Evolutionary conservation across 2,113 vertebrate genomes (phyloP).

Genomic region (Pongo abelii): DNA sequence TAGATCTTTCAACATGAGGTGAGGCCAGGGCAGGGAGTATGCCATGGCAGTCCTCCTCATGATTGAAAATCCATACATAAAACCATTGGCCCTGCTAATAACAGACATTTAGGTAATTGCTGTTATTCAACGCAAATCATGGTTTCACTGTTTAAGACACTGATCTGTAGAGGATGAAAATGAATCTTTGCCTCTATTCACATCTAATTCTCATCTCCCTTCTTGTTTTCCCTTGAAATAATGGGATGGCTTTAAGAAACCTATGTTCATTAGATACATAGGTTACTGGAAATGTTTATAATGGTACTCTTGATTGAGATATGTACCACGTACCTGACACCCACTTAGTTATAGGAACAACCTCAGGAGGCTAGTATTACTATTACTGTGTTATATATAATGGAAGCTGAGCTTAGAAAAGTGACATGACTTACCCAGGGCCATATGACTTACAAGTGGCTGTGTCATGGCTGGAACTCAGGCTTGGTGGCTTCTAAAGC

Average conservation of each 20-base stretch:
- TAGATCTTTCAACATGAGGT: fast-evolving
- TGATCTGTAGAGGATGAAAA: neutral
- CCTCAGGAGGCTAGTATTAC: neutral
- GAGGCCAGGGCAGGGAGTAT: fast-evolving
- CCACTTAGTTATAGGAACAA: neutral
- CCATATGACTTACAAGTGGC: neutral
- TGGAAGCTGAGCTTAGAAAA: neutral
- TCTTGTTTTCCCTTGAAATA: neutral
- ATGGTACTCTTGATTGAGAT: neutral
- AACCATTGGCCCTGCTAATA: neutral
- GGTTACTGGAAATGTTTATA: neutral
- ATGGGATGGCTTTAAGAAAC: neutral
- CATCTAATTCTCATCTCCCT: neutral
- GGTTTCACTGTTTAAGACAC: neutral
- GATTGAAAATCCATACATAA: neutral
- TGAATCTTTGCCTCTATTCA: neutral
- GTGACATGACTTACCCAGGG: neutral
- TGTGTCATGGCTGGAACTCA: neutral
- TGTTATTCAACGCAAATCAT: neutral
- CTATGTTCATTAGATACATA: neutral
- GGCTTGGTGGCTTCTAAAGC: fast-evolving
- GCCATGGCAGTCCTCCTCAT: neutral
- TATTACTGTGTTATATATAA: too few relatives aligned
- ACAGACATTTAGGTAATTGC: neutral
- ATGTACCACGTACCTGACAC: fast-evolving